A percentile compares a stretch with the other conserved stretches of the same genome.
phyloP scores from a whole-genome alignment of 2,113 vertebrate genomes.

The Coracopsis vasa region DNA sequence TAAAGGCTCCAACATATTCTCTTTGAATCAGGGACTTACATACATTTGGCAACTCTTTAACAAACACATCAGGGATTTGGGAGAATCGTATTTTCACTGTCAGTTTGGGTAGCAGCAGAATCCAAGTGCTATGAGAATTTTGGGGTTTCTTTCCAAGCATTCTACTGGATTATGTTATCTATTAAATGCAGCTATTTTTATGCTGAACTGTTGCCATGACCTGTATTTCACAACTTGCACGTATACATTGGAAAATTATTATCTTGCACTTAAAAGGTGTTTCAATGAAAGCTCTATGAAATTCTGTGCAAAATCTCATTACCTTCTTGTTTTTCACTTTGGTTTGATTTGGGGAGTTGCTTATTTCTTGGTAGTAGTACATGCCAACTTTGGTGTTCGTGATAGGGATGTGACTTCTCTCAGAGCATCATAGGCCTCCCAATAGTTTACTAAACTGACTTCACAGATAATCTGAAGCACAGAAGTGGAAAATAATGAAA shows the following conservation, averaged over 20 bases:
- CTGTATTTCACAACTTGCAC: constrained; percentile 23
- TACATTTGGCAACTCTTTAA: background rate
- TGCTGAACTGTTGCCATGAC: constrained; percentile 22
- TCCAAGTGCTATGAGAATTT: background rate
- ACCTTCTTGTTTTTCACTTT: background rate
- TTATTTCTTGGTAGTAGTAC: background rate
- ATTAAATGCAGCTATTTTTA: constrained; percentile 54
- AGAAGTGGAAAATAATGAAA: background rate
- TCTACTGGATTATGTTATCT: constrained; percentile 37
- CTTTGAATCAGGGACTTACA: background rate
- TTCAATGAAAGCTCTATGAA: background rate
- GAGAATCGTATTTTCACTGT: background rate
- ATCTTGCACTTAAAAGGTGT: constrained; percentile 2
- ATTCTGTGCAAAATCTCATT: constrained; percentile 38
- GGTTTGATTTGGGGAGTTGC: background rate
- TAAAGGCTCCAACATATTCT: background rate
- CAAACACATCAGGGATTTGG: background rate
- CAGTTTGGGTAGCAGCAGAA: background rate
- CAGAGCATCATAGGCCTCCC: background rate
- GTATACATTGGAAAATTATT: background rate
- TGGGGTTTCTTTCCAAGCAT: background rate
- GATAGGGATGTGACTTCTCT: background rate
- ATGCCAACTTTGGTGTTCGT: background rate
- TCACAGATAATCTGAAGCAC: background rate
- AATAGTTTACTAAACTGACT: background rate